Conservation (phyloP, 1,140 invertebrate genomes). For the Cryptotermes secundus region DNA sequence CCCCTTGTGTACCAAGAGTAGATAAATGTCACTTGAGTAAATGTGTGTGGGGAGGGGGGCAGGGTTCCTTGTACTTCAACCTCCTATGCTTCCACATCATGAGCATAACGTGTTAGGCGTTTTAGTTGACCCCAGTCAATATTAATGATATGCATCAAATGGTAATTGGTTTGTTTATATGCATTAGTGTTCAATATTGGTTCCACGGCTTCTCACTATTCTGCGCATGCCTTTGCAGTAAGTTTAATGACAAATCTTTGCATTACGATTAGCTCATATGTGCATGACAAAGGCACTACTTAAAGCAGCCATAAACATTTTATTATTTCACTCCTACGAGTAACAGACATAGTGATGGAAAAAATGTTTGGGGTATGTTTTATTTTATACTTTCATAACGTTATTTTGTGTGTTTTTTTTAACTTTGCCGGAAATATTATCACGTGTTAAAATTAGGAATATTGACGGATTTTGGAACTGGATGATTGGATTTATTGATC, state of each 20-base stretch:
- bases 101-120: no score
- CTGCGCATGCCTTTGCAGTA: background rate
- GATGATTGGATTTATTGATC: no score
- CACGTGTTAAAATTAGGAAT: no score
- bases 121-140: no score
- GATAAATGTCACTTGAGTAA: background rate
- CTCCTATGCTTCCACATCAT: background rate
- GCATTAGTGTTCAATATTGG: background rate
- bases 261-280: background rate
- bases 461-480: no score
- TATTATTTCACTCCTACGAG: background rate
- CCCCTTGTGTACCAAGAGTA: no score
- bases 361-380: no score
- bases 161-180: conserved; percentile 1
- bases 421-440: no score
- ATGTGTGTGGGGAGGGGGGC: background rate
- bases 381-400: no score
- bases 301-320: background rate
- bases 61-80: background rate
- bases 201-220: background rate
- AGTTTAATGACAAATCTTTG: background rate
- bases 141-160: background rate
- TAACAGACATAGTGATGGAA: background rate
- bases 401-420: no score
- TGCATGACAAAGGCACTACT: background rate